Evolutionary conservation across 2,888 invertebrate species (phyloP), one percentile per base, ranked within the genome.

Genomic region (Caenorhabditis zanzibari): DNA sequence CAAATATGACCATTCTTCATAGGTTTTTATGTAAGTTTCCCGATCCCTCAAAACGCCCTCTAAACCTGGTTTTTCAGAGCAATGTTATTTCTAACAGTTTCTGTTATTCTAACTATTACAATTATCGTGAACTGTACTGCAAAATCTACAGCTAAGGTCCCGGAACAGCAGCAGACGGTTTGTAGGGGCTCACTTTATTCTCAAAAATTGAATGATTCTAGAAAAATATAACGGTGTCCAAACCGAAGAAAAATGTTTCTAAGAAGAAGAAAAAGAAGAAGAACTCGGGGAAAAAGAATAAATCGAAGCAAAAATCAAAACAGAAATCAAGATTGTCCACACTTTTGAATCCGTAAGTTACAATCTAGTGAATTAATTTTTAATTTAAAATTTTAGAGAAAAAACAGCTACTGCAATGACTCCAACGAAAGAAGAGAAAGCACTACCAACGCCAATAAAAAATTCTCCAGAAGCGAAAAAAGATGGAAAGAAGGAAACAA

Each of bases 61-160:
- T 22, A 49, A 12, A 54, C 24, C 26, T 12, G 10, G 10, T n/a
- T 10, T 54, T 63, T 14, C 19, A 63, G 63, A 26, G 7, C 12
- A 63, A 63, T 63, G 63, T 41, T 63, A n/a, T n/a, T 63, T 44
- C 47, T 63, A 44, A 63, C 63, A 28, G 12, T 44, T 63, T 28
- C 14, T 47, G 44, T 24, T 14, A 12, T 16, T 63, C n/a, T 63
- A 63, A 63, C 44, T 24, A 44, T 63, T 19, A 9, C 41, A 19
- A 44, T 63, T 44, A 16, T 63, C 28, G 14, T 63, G n/a, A 63
- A 24, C n/a, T 63, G 63, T 28, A 24, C 63, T 7, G 16, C 63
- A n/a, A 63, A 63, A 47, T 26, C 63, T 26, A 24, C 44, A 16
- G 22, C 22, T 10, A 59, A 59, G 19, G 12, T 16, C 24, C 28